Evolutionary conservation across 2,888 invertebrate genomes (phyloP).

Genomic region (Pelosia muscerda): DNA sequence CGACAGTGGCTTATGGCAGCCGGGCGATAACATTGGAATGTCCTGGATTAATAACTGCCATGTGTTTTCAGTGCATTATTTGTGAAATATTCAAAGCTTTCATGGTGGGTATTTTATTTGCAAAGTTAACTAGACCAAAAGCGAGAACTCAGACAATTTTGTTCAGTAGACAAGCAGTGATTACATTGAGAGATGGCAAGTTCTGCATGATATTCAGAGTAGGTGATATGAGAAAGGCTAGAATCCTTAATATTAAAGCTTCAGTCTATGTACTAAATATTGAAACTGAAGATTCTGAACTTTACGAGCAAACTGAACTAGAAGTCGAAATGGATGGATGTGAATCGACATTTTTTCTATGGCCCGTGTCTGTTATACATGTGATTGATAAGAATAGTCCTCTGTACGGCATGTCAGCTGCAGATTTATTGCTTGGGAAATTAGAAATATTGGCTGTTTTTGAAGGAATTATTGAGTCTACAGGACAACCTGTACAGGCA

Average conservation of each 20-base stretch:
- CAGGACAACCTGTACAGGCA: slow-evolving; percentile 93
- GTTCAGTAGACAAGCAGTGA: slow-evolving; percentile 95
- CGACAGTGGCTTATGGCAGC: slow-evolving; percentile 96
- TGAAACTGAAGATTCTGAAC: slow-evolving; percentile 93
- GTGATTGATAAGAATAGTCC: slow-evolving; percentile 95
- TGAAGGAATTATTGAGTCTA: slow-evolving; percentile 96
- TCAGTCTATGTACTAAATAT: slow-evolving; percentile 94
- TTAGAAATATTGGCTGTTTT: slow-evolving; percentile 95
- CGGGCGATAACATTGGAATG: slow-evolving; percentile 96
- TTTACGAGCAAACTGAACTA: slow-evolving; percentile 94
- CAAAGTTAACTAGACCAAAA: slow-evolving; percentile 98
- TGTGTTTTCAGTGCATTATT: slow-evolving; percentile 97
- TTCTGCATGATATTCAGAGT: slow-evolving; percentile 96
- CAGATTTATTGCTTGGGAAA: slow-evolving; percentile 94
- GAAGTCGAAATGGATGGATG: slow-evolving; percentile 93
- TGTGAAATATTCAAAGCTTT: slow-evolving; percentile 95
- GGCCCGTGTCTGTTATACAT: slow-evolving; percentile 98
- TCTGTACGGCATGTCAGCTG: slow-evolving; percentile 95
- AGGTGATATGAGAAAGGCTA: slow-evolving; percentile 97
- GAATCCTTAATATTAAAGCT: slow-evolving; percentile 97
- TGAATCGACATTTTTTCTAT: slow-evolving; percentile 97
- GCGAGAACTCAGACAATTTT: slow-evolving; percentile 97
- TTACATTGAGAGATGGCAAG: slow-evolving; percentile 94
- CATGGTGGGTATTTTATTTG: slow-evolving; percentile 96
- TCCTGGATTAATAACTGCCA: slow-evolving; percentile 96